Base-by-base conservation (phyloP, 2,888 invertebrate genomes). In the Endotricha flammealis region DNA sequence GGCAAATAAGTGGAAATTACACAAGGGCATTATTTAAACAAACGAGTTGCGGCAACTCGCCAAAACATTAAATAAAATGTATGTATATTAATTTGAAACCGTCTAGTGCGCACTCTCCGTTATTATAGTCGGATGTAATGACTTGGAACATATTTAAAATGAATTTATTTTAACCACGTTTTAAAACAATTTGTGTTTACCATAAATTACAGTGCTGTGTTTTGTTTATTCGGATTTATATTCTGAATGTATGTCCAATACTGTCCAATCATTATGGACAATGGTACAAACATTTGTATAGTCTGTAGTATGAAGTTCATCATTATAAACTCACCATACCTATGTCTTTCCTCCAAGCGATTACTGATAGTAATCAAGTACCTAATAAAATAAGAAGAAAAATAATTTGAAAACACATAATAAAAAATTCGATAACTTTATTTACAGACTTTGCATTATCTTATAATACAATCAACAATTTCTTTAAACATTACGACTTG, bases 401-500 rank as follows among this genome's bases (percentile, higher is more conserved):
- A 12, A 8, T 61, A 55, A n/a, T n/a, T n/a, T 55, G 28, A 69
- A 67, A 61, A 41, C 23, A 36, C 27, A 22, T 23, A 44, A 52
- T 52, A 71, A 80, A 81, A 82, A 79, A 63, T 68, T 79, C 71
- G 63, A 73, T 83, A 86, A 86, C 83, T 86, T 85, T 86, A 86
- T 85, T 83, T 86, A 85, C 83, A 86, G 63, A 72, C 63, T 68
- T 82, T 81, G 81, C 80, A 81, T 82, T 82, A 80, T 80, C 78
- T 74, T 76, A 83, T 83, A 82, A 81, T 79, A 86, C 85, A 85
- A 75, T 85, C 78, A 86, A 86, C 85, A 83, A 82, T 76, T 74
- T 58, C 53, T 62, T 78, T 74, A 75, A 75, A 79, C 64, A 62
- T 73, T 73, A 77, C 72, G 66, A 77, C 75, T 71, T 68, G 67